Evolutionary conservation across 2,888 invertebrate genomes (phyloP).

Genomic region (Ypsolopha sequella): DNA sequence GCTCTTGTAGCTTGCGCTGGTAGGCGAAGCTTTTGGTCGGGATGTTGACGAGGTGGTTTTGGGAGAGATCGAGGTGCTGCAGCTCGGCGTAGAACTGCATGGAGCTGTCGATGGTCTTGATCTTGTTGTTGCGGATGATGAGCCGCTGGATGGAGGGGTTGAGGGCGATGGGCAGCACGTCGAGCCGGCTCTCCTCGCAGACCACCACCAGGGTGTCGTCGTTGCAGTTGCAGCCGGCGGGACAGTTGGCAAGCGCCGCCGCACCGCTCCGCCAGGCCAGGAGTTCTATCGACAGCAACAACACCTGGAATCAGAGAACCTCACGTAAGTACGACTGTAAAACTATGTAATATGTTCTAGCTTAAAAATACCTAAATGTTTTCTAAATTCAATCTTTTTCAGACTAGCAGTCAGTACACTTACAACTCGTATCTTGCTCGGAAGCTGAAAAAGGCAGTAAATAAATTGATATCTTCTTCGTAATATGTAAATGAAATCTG

Average conservation of each 20-base stretch:
- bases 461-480: conserved; percentile 37
- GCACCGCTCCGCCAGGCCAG: conserved; percentile 54
- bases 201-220: conserved; percentile 89
- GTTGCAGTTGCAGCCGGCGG: conserved; percentile 89
- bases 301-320: conserved; percentile 37
- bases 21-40: conserved; percentile 83
- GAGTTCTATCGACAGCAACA: conserved; percentile 45
- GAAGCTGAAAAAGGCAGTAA: conserved; percentile 19
- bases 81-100: conserved; percentile 91
- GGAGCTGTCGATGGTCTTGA: conserved; percentile 89
- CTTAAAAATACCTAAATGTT: too few species aligned
- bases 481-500: conserved; percentile 1
- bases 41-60: conserved; percentile 86
- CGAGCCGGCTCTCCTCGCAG: conserved; percentile 87
- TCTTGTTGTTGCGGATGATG: conserved; percentile 86
- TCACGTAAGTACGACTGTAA: too few species aligned
- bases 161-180: conserved; percentile 90
- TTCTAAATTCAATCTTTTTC: too few species aligned
- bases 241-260: conserved; percentile 81
- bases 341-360: too few species aligned
- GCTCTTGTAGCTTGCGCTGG: conserved; percentile 84
- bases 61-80: conserved; percentile 87
- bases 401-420: too few species aligned
- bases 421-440: too few species aligned
- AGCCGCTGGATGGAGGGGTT: conserved; percentile 91